phyloP scores from a whole-genome alignment of 1,140 invertebrate species.

The Batillaria attramentaria region DNA sequence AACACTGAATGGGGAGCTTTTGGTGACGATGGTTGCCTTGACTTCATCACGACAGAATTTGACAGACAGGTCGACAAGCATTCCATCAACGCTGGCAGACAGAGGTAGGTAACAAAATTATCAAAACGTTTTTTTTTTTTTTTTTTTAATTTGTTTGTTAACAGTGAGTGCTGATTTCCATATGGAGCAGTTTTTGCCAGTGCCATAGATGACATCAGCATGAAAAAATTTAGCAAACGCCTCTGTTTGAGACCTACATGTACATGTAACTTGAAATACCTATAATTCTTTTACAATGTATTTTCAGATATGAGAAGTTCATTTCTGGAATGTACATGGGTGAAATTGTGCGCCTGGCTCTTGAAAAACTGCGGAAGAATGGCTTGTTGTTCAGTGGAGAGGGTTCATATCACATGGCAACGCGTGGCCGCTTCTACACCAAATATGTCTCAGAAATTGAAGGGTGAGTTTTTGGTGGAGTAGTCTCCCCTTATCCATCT shows the following conservation, averaged over 20 bases:
- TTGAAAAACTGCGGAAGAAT: constrained; percentile 71
- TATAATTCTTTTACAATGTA: no score
- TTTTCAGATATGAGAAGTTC: constrained; percentile 75
- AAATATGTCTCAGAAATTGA: constrained; percentile 97
- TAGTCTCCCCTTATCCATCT: no score
- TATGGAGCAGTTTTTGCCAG: no score
- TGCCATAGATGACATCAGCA: no score
- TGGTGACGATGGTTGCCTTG: constrained; percentile 89
- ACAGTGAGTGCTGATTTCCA: no score
- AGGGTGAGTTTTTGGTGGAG: constrained; percentile 59
- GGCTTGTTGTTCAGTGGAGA: constrained; percentile 71
- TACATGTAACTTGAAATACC: no score
- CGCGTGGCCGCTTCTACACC: constrained; percentile 83
- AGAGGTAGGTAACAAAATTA: constrained; percentile 76
- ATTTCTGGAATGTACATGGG: constrained; percentile 76
- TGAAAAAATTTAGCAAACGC: no score
- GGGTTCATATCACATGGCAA: constrained; percentile 77
- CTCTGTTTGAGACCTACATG: no score
- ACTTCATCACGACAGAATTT: constrained; percentile 91
- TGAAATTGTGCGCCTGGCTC: constrained; percentile 73
- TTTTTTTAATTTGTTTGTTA: not conserved
- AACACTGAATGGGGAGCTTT: constrained; percentile 99
- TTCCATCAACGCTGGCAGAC: constrained; percentile 81
- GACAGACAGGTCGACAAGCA: constrained; percentile 88
- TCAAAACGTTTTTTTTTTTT: not conserved